Evolutionary conservation across 2,113 vertebrate species (phyloP), one percentile per base, ranked within the genome.

Genomic region (Ochotona princeps): DNA sequence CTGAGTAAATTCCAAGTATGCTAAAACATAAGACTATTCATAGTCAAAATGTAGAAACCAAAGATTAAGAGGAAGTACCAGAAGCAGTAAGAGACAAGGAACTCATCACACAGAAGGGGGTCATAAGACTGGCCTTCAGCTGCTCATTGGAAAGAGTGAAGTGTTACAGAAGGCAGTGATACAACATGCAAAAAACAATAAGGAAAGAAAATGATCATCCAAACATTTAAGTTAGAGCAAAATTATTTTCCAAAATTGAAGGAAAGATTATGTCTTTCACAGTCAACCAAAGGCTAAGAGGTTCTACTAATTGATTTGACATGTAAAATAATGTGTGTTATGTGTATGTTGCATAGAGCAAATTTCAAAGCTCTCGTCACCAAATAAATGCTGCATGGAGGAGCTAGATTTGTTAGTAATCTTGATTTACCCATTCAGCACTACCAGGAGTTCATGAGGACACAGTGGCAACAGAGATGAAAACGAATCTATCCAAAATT

Each of bases 341-440:
- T 57, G 54, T 87, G 18, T 63, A 49, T 8, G 23, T 35, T 66
- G 51, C 30, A 78, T n/a, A 88, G 66, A 75, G 74, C 47, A 47
- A 76, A 91, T 84, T 76, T 83, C 89, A 84, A 84, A 66, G 21
- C n/a, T 51, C 60, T 86, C 30, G 30, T 75, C n/a, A 38, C 72
- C 51, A 5, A 51, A 65, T 35, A 87, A 54, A 47, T 30, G 74
- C 38, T 35, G 14, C 67, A 70, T 65, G 38, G 57, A 86, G 51
- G n/a, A 10, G 35, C 72, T 72, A 11, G 25, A 18, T n/a, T 32
- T 63, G 79, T 92, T 92, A 30, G 65, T 73, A 54, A 63, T 18
- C 9, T 73, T 82, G 28, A 87, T 65, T 65, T 87, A 72, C 30
- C 57, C 28, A 73, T 32, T 74, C 26, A 60, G n/a, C 66, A 74